Evolutionary conservation across 1,140 invertebrate species (phyloP), one percentile per base, ranked within the genome.

Genomic region (Saccostrea glomerata): DNA sequence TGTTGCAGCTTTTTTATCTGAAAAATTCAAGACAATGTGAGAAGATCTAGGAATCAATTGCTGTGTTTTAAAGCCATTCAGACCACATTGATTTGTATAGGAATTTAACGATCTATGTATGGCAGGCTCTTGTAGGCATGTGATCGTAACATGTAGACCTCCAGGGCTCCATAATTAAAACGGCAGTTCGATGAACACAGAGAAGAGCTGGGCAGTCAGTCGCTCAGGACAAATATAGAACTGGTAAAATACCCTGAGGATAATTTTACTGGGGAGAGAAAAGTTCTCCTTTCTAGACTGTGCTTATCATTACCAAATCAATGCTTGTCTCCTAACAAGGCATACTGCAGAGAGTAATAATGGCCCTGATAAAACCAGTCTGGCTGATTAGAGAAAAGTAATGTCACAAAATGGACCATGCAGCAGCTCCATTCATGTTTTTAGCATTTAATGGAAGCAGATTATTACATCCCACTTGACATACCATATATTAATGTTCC

Each of bases 1-100:
- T 77, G 70, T 30, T 30, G 25, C 70, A 30, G 70, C 25, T 77
- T 73, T 77, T 77, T 77, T 77, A 77, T 77, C 70, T 77, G 70
- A 12, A 77, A 77, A 77, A 77, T 77, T 77, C 70, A 77, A 77
- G 70, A 77, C 70, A 77, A 77, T 77, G 70, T 77, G 70, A 77
- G 70, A 77, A 77, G 25, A 25, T 25, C 70, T 15, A 25, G 25
- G 70, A 77, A 77, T 77, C 70, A 77, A 77, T 77, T 25, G 70
- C 70, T 25, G 23, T 77, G 25, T 77, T 77, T 77, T 77, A 36
- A 77, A 77, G 25, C 70, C 70, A 77, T 77, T 77, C 70, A 77
- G 25, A 11, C 25, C 2, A 2, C 70, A 77, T 77, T 77, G 70
- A 77, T 77, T 77, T 77, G 60, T 77, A 30, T 77, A 30, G 25